These are phyloP conservation scores for Tortrix viridana DNA, from an alignment of 2,888 invertebrate species.

Conservation along the genomic window DNA sequence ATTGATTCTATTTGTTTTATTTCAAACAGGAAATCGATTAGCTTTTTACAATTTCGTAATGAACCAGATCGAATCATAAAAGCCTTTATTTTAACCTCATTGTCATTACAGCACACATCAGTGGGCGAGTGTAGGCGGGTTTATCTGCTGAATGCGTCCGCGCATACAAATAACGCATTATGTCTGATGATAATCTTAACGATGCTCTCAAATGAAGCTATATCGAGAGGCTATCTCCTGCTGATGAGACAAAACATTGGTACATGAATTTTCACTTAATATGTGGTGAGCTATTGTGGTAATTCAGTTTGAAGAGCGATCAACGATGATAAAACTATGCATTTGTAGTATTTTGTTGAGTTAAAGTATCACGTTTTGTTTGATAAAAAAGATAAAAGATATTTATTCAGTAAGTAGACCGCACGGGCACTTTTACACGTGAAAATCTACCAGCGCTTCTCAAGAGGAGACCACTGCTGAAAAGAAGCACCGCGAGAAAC, in stretches of 20 bases:
- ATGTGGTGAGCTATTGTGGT: neutral
- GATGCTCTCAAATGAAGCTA: conserved; percentile 67
- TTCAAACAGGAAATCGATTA: conserved; percentile 12
- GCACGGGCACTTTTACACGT: no score
- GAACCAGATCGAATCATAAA: conserved; percentile 29
- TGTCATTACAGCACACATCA: conserved; percentile 36
- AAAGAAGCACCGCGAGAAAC: no score
- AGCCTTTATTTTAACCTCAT: conserved; percentile 26
- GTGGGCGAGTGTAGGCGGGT: conserved; percentile 54
- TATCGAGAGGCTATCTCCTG: conserved; percentile 60
- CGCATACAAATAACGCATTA: conserved; percentile 77
- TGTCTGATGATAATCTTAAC: conserved; percentile 67
- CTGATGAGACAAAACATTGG: conserved; percentile 17
- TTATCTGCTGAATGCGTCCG: conserved; percentile 66
- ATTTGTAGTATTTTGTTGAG: no score
- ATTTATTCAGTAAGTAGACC: no score
- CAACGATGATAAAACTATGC: no score
- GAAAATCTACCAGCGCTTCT: no score
- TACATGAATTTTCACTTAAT: conserved; percentile 30
- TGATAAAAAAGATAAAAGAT: no score
- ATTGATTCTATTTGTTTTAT: neutral
- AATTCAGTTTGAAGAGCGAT: no score
- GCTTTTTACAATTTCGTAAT: conserved; percentile 8
- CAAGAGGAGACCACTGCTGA: no score
- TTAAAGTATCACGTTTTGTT: no score